Evolutionary conservation across 2,888 invertebrate genomes (phyloP), one percentile per base, ranked within the genome.

Genomic region (Cheilosia grossa): DNA sequence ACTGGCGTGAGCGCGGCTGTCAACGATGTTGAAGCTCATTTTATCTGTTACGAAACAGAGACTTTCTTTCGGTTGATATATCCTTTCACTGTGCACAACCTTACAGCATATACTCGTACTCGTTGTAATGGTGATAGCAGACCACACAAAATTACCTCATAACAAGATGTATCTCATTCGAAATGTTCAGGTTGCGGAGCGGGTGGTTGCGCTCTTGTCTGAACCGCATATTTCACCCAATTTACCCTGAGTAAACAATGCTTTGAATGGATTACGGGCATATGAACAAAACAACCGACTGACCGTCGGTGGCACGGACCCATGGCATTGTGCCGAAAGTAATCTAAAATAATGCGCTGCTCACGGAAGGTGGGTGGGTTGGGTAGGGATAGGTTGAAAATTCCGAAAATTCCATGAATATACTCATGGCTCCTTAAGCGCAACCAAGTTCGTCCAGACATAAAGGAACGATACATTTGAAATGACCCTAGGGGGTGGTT

Each of bases 351-450:
- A 74, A 79, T 79, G 79, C 54, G 24, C 56, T 47, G 24, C 37
- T 40, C 54, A 51, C 27, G 24, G 3, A 44, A 7, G 21, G 27
- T n/a, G 49, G 30, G 1, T 7, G 15, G 44, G 2, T 15, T 7
- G 47, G 19, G 9, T 17, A 10, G 19, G 19, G 21, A 51, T 37
- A 63, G 15, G 56, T 66, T 69, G 58, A 27, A 47, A 69, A 79
- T 83, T 64, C 69, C 59, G n/a, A 83, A 83, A 79, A 83, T 83
- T 79, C 79, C 74, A 83, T 79, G 79, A 79, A 79, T 74, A 82
- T 58, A 44, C 79, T 42, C 44, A 33, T 19, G 64, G 63, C 37
- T 74, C 40, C 56, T 69, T 64, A 42, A 72, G 33, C 72, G 21
- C 61, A 56, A 82, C 69, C 47, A 49, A 53, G 64, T 63, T 49